Evolutionary conservation across 2,113 vertebrate species (phyloP), one percentile per base, ranked within the genome.

Genomic region (Falco punctatus): DNA sequence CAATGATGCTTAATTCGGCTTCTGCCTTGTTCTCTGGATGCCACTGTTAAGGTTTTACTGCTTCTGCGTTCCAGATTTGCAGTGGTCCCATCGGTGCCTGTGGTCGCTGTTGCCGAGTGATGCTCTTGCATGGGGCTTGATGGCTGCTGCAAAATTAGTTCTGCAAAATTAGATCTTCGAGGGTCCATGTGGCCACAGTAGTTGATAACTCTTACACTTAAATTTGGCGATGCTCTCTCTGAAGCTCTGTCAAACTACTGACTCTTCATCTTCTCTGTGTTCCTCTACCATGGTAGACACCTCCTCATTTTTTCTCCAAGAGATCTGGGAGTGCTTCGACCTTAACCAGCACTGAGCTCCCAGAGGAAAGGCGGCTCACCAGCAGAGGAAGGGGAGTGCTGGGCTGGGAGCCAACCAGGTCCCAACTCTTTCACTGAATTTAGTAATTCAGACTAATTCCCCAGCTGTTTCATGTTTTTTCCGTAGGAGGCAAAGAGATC

Each of bases 361-460:
- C 3, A 1, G 46, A 88, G 80, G 71, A 96, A 82, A 82, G 94
- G 86, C 74, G 48, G 78, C 72, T 93, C 69, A 28, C 16, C 49
- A 49, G 54, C 67, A 90, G 93, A 90, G 82, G 79, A 88, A 86
- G 86, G 55, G 88, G 35, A 30, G 32, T 66, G 73, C 73, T 92
- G 70, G 81, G 92, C 92, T 90, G 40, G 40, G 21, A 64, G 88
- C 78, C 92, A 79, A 72, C 58, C 0, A 0, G 13, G 35, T 77
- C 59, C 72, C 55, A 75, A 10, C n/a, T 95, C 42, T 33, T 70
- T 67, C 48, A 17, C 32, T 66, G 86, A 46, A 48, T 66, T 83
- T 48, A 91, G 83, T 71, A 46, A 58, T 70, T 83, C 59, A n/a
- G 65, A 91, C 72, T 65, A 54, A 64, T 92, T 91, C 58, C 35